A percentile compares a stretch with the other conserved stretches of the same genome.
phyloP scores from a whole-genome alignment of 2,113 vertebrate species.

The Solenodon paradoxus region DNA sequence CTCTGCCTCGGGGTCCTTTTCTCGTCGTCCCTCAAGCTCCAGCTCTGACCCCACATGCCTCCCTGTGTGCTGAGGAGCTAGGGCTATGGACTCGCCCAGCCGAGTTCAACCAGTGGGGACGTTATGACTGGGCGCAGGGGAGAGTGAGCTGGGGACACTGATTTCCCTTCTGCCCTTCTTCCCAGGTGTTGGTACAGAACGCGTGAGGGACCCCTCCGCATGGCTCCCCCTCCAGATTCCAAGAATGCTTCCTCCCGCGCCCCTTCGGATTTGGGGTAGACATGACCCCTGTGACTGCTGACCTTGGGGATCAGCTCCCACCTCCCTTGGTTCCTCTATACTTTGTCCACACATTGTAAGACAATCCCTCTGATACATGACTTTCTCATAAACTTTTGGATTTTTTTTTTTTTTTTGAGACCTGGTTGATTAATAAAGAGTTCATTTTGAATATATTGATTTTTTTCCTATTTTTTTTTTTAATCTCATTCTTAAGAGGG shows the following conservation, averaged over 20 bases:
- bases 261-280: not conserved
- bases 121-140: too few relatives aligned
- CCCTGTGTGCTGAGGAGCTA: too few relatives aligned
- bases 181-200: not conserved
- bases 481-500: not conserved
- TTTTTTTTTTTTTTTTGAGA: not conserved
- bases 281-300: not conserved
- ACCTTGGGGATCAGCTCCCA: not conserved
- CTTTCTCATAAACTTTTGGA: not conserved
- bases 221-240: not conserved
- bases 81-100: not conserved
- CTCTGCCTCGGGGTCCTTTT: not conserved
- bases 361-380: not conserved
- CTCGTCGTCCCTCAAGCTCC: not conserved
- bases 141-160: not conserved
- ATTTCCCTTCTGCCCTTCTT: not conserved
- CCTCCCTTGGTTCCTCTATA: not conserved
- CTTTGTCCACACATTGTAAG: not conserved
- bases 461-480: not conserved
- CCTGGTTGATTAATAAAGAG: not conserved
- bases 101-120: not conserved
- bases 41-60: not conserved
- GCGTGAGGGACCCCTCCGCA: not conserved
- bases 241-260: not conserved
- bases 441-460: not conserved